These are phyloP conservation scores for Strigamia crassipes DNA, from an alignment of 2,888 invertebrate species.

Conservation along the genomic window DNA sequence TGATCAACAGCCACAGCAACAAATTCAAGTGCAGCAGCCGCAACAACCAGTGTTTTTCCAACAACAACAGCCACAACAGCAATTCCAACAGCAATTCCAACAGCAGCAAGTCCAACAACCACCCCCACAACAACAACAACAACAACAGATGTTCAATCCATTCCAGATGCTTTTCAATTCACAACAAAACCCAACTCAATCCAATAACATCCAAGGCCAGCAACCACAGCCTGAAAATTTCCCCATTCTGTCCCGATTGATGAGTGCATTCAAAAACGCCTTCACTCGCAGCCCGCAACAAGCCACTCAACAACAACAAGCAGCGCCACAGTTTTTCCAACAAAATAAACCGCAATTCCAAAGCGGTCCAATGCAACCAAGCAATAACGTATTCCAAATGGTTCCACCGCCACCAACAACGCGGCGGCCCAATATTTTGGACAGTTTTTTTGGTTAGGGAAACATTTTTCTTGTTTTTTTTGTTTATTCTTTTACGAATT, in stretches of 20 bases:
- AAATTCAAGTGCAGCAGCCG: background rate
- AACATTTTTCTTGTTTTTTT: background rate
- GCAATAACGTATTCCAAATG: conserved; percentile 11
- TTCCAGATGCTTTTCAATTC: conserved; percentile 26
- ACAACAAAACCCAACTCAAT: background rate
- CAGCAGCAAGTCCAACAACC: background rate
- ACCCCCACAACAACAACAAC: background rate
- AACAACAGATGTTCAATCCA: background rate
- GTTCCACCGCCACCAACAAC: conserved; percentile 23
- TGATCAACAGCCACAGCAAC: conserved; percentile 29
- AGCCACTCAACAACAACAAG: conserved; percentile 7
- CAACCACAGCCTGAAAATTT: conserved; percentile 44
- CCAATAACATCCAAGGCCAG: background rate
- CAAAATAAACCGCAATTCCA: conserved; percentile 7
- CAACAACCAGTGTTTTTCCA: conserved; percentile 7
- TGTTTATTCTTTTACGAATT: background rate
- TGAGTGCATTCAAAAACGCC: conserved; percentile 43
- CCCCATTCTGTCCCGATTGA: conserved; percentile 41
- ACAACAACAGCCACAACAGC: conserved; percentile 20
- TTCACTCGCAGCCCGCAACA: conserved; percentile 33
- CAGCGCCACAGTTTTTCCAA: background rate
- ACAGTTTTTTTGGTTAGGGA: background rate
- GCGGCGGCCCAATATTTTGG: conserved; percentile 10
- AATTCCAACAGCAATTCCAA: background rate
- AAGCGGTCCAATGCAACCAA: conserved; percentile 29